A percentile compares a stretch with the other conserved stretches of the same genome.
Evolutionary conservation across 2,113 vertebrate genomes (phyloP).

Genomic region (Lepidothrix coronata): DNA sequence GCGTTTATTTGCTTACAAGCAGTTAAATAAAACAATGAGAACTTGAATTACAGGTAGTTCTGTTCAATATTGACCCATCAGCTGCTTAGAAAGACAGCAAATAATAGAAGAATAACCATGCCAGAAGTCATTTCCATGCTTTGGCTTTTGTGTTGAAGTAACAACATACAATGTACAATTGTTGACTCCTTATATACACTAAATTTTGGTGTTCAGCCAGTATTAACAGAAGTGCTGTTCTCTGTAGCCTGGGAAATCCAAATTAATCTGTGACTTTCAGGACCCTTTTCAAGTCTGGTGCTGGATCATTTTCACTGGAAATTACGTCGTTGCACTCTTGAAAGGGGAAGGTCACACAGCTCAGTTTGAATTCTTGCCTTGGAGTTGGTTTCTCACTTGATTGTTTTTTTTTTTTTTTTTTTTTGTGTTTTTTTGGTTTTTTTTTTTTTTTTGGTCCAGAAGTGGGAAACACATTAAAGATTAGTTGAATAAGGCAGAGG

Average conservation of each 20-base stretch:
- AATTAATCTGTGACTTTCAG: not conserved
- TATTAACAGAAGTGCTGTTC: slow-evolving; percentile 35
- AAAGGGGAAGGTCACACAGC: not conserved
- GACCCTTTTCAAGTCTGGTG: not conserved
- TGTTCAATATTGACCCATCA: slow-evolving; percentile 63
- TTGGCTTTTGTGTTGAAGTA: slow-evolving; percentile 35
- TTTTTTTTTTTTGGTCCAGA: not conserved
- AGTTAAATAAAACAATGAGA: slow-evolving; percentile 42
- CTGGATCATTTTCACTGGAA: slow-evolving; percentile 14
- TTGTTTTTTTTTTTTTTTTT: not conserved
- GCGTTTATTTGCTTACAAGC: not conserved
- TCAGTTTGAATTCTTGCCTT: slow-evolving; percentile 9
- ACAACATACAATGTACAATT: slow-evolving; percentile 32
- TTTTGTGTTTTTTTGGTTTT: too few species aligned
- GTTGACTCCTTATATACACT: slow-evolving; percentile 36
- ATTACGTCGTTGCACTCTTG: not conserved
- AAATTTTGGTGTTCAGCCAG: slow-evolving; percentile 28
- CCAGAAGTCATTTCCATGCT: slow-evolving; percentile 27
- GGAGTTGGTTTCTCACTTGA: not conserved
- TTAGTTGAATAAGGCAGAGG: not conserved
- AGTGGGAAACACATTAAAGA: not conserved
- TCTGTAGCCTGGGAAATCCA: slow-evolving; percentile 42
- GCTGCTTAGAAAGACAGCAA: slow-evolving; percentile 30
- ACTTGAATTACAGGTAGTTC: slow-evolving; percentile 61
- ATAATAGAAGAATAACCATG: slow-evolving; percentile 24